These are phyloP conservation scores for Engraulis encrasicolus DNA, from an alignment of 2,113 vertebrate genomes.

Conservation along the genomic window DNA sequence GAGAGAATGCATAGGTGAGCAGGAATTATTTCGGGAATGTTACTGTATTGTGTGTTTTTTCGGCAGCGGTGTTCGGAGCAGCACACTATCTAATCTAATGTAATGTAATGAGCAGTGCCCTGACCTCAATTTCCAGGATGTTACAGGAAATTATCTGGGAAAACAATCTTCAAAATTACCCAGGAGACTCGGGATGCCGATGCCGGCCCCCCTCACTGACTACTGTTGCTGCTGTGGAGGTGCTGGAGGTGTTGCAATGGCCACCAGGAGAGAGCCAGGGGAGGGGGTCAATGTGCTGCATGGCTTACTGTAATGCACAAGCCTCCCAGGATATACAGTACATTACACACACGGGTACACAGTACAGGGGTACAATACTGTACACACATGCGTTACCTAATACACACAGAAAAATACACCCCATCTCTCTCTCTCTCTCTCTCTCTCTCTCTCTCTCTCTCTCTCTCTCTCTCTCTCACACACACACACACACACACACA, in stretches of 20 bases:
- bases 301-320: no score
- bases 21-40: constrained; percentile 1
- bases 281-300: no score
- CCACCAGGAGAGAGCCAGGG: no score
- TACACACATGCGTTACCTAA: neutral
- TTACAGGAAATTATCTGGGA: neutral
- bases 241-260: no score
- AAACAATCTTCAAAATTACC: constrained; percentile 16
- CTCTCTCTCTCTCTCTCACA: neutral
- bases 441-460: neutral
- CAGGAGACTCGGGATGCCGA: neutral
- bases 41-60: no score
- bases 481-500: neutral
- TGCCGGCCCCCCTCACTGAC: no score
- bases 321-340: no score
- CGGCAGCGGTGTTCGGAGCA: no score
- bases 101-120: constrained; percentile 10
- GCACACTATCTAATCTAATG: constrained; percentile 1
- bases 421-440: neutral
- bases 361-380: no score
- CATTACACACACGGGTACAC: neutral
- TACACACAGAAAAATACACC: constrained; percentile 34
- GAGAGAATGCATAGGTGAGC: constrained; percentile 9
- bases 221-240: no score
- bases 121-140: constrained; percentile 5